A percentile compares a stretch with the other conserved stretches of the same genome.
These are phyloP conservation scores for Ochropleura plecta DNA, from an alignment of 2,888 invertebrate genomes.

Conservation along the genomic window DNA sequence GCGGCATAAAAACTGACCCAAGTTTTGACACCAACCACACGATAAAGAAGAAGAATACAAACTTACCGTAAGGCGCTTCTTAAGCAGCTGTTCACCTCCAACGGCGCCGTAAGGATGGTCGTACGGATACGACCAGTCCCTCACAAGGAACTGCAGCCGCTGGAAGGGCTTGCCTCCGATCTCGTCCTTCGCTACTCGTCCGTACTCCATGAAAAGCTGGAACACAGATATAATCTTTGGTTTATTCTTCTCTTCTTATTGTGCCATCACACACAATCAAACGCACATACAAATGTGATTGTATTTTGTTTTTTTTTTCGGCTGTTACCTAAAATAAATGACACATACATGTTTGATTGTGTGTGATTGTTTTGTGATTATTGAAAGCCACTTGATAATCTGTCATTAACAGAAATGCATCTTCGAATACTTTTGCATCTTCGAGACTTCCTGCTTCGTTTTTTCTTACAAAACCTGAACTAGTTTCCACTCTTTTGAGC, in stretches of 20 bases:
- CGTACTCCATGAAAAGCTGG: conserved; percentile 99
- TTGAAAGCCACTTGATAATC: not conserved
- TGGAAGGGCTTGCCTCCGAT: conserved; percentile 97
- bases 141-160: conserved; percentile 95
- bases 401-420: not conserved
- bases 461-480: not conserved
- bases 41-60: not conserved
- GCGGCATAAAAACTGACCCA: no score
- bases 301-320: no score
- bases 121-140: conserved; percentile 99
- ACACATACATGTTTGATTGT: no score
- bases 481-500: no score
- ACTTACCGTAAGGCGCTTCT: conserved; percentile 95
- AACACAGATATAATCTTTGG: conserved; percentile 9
- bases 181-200: conserved; percentile 97
- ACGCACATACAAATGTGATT: no score
- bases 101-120: conserved; percentile 96
- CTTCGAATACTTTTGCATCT: not conserved
- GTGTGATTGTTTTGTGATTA: not conserved
- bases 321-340: no score
- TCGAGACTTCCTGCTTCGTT: not conserved
- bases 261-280: no score
- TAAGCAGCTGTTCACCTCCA: conserved; percentile 96
- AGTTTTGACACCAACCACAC: no score
- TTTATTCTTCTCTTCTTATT: not conserved